Base-by-base conservation (phyloP, 2,888 invertebrate species). In the Therioaphis trifolii region DNA sequence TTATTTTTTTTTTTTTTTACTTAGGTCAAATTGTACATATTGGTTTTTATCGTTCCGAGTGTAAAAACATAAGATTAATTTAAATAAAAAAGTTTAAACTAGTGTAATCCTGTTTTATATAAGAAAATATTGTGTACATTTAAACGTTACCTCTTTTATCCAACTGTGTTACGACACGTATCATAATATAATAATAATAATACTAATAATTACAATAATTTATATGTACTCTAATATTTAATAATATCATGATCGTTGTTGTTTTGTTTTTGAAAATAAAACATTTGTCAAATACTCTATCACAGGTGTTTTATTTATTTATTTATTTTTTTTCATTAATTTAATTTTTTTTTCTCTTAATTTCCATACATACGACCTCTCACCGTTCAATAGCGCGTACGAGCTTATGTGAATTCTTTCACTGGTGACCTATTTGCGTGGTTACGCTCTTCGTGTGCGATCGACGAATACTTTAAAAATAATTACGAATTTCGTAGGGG, bases 71-170 rank as follows among this genome's bases (percentile, higher is more conserved):
- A 66, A 12, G 2, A 21, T 29, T 14, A 29, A 35, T 11, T 21
- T 40, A 68, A 43, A 21, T 40, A 58, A 21, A n/a, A 9, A 5
- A n/a, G n/a, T 5, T 29, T 69, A n/a, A n/a, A 40, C 5, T 82
- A 82, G 74, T 27, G 74, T 52, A 72, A 49, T 82, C 35, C 21
- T 61, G 72, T 82, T 66, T 52, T 80, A 11, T 61, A 21, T 49
- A 49, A 49, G 11, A 58, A 58, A 46, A 29, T 5, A 49, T n/a
- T 72, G 46, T 74, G 61, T 58, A 74, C 18, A 52, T 63, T 61
- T 82, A 15, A 72, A 63, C 24, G 72, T 82, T 82, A 82, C 61
- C 72, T 82, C 63, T 58, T 21, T 74, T 82, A 82, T 63, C 82
- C 72, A 35, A 72, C 18, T 35, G 61, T 74, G 49, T 82, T 82